A percentile compares a stretch with the other conserved stretches of the same genome.
phyloP scores from a whole-genome alignment of 2,113 vertebrate species.

The Cardinalis cardinalis region DNA sequence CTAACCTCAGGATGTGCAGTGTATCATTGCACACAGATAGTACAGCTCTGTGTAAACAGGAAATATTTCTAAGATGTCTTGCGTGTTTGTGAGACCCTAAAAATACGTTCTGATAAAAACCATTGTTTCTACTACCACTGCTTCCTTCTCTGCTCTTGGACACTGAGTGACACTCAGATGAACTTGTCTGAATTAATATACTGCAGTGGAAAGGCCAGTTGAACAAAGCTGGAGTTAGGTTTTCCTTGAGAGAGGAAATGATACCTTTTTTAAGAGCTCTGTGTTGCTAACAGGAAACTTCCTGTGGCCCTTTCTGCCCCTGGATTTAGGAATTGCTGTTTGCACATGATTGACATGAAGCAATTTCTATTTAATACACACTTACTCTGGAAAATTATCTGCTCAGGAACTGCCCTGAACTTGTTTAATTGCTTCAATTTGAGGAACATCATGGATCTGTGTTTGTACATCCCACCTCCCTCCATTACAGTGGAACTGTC shows the following conservation, averaged over 20 bases:
- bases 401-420: not conserved
- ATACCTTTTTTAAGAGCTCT: constrained; percentile 21
- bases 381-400: not conserved
- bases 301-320: not conserved
- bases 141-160: constrained; percentile 51
- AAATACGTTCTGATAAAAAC: constrained; percentile 76
- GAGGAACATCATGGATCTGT: not conserved
- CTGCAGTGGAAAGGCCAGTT: constrained; percentile 59
- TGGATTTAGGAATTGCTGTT: not conserved
- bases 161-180: constrained; percentile 61
- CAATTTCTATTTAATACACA: not conserved
- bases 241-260: constrained; percentile 55
- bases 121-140: constrained; percentile 72
- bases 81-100: constrained; percentile 67
- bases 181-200: constrained; percentile 70
- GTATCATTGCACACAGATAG: constrained; percentile 48
- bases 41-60: constrained; percentile 75
- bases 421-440: not conserved
- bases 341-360: not conserved
- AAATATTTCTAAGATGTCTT: constrained; percentile 75
- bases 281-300: not conserved
- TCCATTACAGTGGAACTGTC: not conserved
- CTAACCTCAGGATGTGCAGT: constrained; percentile 26
- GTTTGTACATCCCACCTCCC: not conserved
- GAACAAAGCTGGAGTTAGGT: constrained; percentile 16